Base-by-base conservation (phyloP, 2,113 vertebrate genomes). In the Jaculus jaculus region DNA sequence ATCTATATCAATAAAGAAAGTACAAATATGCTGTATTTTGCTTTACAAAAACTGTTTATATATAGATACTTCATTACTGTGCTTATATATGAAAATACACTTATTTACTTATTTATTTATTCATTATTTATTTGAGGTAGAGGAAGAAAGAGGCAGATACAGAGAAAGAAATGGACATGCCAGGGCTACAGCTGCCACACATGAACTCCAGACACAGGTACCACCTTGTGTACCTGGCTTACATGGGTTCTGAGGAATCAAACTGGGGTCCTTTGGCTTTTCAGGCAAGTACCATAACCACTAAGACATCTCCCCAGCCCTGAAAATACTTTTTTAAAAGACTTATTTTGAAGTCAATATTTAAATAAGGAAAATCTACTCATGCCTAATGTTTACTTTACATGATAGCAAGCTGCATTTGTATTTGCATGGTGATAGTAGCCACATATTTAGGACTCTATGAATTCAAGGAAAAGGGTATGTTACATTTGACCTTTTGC, bases 21-120 rank as follows among this genome's bases (percentile, higher is more conserved):
- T 75, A 68, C 3, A 85, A 51, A 3, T 82, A 4, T 77, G 13
- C 23, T 93, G 28, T 39, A 23, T 71, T 81, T 87, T 93, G 23
- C 90, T 77, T n/a, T 54, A 39, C 24, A 9, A 34, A 94, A 94
- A 71, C 7, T 61, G 39, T 88, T 89, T 91, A 16, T 58, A 71
- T 20, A 47, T 28, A 78, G 24, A 73, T 2, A 21, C 2, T 94
- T 88, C 10, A 69, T 71, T 73, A 30, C 47, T 68, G 58, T 71
- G 30, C 9, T 58, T 16, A 66, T 32, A 37, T 61, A 47, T 72
- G 32, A 63, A 73, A 86, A 63, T 58, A 37, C 0, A 47, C 63
- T 87, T 69, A 8, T 47, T 47, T 47, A 47, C 63, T 87, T 69
- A 8, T 47, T 47, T 47, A 47, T 47, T 47, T 47, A 47, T 8